Evolutionary conservation across 2,113 vertebrate genomes (phyloP), one percentile per base, ranked within the genome.

Genomic region (Todiramphus saurophagus): DNA sequence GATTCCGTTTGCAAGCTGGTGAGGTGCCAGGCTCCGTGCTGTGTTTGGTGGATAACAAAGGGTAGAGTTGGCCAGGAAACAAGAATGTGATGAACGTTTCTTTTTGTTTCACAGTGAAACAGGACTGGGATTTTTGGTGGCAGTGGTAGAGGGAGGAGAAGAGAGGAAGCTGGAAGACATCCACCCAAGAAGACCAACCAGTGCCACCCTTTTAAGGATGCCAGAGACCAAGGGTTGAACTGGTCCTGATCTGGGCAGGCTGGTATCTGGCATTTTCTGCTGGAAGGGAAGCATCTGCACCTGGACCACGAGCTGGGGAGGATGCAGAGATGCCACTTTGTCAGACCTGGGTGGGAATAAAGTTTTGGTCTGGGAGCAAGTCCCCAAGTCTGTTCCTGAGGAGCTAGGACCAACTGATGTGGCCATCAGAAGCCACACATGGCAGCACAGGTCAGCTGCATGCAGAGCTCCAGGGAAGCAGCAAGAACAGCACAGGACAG

Each of bases 31-130:
- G 72, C 37, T 81, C 60, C 2, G 1, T 62, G 44, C 78, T 5
- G 1, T 27, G 37, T 67, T 77, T 87, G 80, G 37, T 90, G 86
- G 80, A 63, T 81, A 89, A 92, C 51, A 95, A 96, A 93, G 46
- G 76, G 55, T 50, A 92, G 86, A 70, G 59, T 12, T 95, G 93
- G 91, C 91, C 43, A n/a, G 43, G 83, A 89, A 89, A 83, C 91
- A 95, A 92, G 68, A 96, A 96, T 83, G 72, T 6, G 1, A 13
- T 16, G 16, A 55, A 31, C 23, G 23, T 88, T 92, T 92, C 10
- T 66, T 92, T 86, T 80, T 77, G 60, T 89, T 94, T 79, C 83
- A 94, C 77, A 27, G 3, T 68, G 73, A 81, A 92, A 60, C 35
- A 67, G 66, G 20, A 25, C 39, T 68, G 53, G 3, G 10, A 17